Base-by-base conservation (phyloP, 1,140 invertebrate species). In the Philopotamus ludificatus region DNA sequence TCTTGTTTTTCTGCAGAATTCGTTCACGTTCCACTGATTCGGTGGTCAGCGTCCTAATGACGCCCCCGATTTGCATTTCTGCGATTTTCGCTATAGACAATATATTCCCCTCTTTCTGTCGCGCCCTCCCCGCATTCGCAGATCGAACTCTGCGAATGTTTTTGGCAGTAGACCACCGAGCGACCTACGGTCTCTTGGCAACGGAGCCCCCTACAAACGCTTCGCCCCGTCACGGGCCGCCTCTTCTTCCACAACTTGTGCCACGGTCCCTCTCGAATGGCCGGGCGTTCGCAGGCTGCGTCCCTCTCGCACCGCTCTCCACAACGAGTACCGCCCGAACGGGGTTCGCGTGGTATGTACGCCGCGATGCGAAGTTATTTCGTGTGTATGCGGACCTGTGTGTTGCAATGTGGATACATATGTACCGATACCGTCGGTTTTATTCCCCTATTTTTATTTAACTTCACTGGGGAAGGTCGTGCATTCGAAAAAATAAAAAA, bases 131-230 rank as follows among this genome's bases (percentile, higher is more conserved):
- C 28, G 28, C 4, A 34, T 7, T 34, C 28, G 28, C 4, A 34
- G 28, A 4, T 7, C 28, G 28, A 12, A 34, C 10, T 8, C 4
- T 20, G 44, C 18, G 10, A n/a, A n/a, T 16, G 44, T 54, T 54
- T 54, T 54, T 23, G 4, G 51, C 51, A 54, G 1, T 54, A 54
- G 28, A n/a, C 51, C 22, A 26, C 51, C 15, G 22, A 21, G 18
- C 47, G 47, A 10, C 18, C 42, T 3, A 15, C 42, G 57, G 57
- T 60, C 41, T 60, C 57, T 25, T 60, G 57, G 57, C 57, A 60
- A 60, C 55, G 20, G 23, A 28, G 22, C 55, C 55, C 34, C 55
- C 55, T 34, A 22, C 28, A 39, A 57, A 23, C 12, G 18, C 3
- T 18, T 7, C 51, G 51, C 26, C n/a, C 18, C 21, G 55, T 47